Evolutionary conservation across 2,113 vertebrate species (phyloP), one percentile per base, ranked within the genome.

Genomic region (Ia io): DNA sequence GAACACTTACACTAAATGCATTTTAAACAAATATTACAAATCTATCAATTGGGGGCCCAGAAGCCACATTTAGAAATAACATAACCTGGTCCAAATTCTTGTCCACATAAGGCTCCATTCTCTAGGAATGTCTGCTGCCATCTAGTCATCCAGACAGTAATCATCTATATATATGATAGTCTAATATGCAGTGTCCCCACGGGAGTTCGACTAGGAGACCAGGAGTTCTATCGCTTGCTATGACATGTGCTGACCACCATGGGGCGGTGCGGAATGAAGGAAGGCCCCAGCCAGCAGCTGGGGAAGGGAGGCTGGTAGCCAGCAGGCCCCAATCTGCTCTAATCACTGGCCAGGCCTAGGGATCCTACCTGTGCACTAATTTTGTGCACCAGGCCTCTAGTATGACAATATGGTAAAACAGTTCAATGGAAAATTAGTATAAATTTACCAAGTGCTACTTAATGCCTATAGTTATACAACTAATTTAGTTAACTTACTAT

Each of bases 51-150:
- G 67, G 30, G 61, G 44, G 30, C 42, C 79, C 37, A 87, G 70
- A 7, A 59, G n/a, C 23, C n/a, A 63, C 44, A 47, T 37, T 37
- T 23, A 88, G 23, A 65, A 92, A 44, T 9, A 20, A 53, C 30
- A 37, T 5, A 67, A 59, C 18, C 47, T 70, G 22, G 22, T 42
- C 79, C 44, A 69, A 85, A 80, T 88, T 90, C 79, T 86, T 35
- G 35, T 59, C 32, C 42, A 70, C 0, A 3, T 22, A 49, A 18
- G 32, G 35, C 28, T 90, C 85, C 13, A 70, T 13, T 90, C 84
- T 63, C 69, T 71, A 76, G 49, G 22, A 71, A 93, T 71, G 40
- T 88, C 85, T 97, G 91, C 93, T 98, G 97, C 96, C 96, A 96
- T 88, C 97, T 97, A 97, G 87, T 95, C 97, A 95, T 82, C 65